phyloP scores from a whole-genome alignment of 2,113 vertebrate species.

The Osmerus mordax region DNA sequence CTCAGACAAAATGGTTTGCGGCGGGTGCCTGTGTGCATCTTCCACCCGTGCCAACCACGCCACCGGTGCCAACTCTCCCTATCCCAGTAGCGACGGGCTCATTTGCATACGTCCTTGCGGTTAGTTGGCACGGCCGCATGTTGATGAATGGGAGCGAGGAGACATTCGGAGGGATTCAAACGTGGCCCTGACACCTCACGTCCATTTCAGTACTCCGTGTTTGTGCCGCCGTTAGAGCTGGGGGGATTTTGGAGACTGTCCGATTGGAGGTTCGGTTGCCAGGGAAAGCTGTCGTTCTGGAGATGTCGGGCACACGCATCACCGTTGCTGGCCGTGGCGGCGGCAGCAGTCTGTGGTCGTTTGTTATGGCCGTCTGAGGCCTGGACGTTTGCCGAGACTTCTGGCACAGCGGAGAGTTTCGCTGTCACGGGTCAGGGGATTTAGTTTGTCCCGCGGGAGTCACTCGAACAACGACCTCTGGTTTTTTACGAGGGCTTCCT shows the following conservation, averaged over 20 bases:
- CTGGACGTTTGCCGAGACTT: neutral
- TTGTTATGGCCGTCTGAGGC: slow-evolving; percentile 14
- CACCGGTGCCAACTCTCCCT: slow-evolving; percentile 51
- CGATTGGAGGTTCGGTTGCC: slow-evolving; percentile 19
- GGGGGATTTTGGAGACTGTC: slow-evolving; percentile 22
- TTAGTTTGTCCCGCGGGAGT: neutral
- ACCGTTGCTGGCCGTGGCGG: slow-evolving; percentile 10
- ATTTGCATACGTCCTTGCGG: slow-evolving; percentile 66
- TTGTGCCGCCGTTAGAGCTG: slow-evolving; percentile 18
- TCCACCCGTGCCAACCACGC: slow-evolving; percentile 10
- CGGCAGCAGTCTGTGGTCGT: slow-evolving; percentile 6
- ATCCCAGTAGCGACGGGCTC: slow-evolving; percentile 45
- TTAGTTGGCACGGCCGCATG: slow-evolving; percentile 53
- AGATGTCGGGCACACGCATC: slow-evolving; percentile 19
- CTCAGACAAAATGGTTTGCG: slow-evolving; percentile 55
- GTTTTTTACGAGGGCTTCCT: neutral
- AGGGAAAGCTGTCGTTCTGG: slow-evolving; percentile 12
- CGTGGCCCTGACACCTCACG: slow-evolving; percentile 25
- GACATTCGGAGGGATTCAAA: slow-evolving; percentile 33
- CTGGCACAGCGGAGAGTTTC: neutral
- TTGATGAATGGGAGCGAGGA: slow-evolving; percentile 37
- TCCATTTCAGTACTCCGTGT: slow-evolving; percentile 32
- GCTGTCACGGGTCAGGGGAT: neutral
- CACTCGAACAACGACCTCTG: slow-evolving; percentile 12
- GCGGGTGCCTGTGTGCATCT: slow-evolving; percentile 49